Conservation (phyloP, 2,797 vertebrate genomes). For the Pygocentrus nattereri region DNA sequence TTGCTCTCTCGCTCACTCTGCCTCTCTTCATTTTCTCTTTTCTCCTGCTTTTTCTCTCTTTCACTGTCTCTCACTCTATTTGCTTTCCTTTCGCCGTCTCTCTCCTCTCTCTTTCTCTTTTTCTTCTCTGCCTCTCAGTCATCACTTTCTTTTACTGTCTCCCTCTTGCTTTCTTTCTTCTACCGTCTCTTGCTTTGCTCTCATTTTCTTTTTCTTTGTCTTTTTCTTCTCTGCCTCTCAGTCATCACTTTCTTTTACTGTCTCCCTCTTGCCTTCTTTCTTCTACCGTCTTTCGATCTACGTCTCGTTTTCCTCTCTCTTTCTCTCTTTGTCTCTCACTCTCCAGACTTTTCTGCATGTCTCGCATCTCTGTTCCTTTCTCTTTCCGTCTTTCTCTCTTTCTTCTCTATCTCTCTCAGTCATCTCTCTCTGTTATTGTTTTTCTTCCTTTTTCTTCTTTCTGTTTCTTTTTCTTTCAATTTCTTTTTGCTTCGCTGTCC, state of each 20-base stretch:
- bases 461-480: not conserved
- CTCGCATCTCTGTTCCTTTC: conserved; percentile 79
- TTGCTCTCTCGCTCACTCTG: conserved; percentile 6
- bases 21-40: not conserved
- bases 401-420: not conserved
- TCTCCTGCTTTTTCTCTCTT: not conserved
- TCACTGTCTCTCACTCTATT: not conserved
- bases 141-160: not conserved
- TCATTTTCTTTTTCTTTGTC: not conserved
- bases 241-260: not conserved
- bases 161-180: conserved; percentile 58
- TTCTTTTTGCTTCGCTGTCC: not conserved
- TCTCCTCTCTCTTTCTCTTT: not conserved
- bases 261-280: conserved; percentile 55
- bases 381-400: not conserved
- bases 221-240: not conserved
- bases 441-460: not conserved
- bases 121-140: conserved; percentile 18
- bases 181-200: conserved; percentile 69
- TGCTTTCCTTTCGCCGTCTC: not conserved
- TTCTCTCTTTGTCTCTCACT: conserved; percentile 15
- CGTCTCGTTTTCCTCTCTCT: not conserved
- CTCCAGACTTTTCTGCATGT: conserved; percentile 59
- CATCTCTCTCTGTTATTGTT: not conserved
- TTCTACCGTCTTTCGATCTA: conserved; percentile 52